Conservation (phyloP, 2,797 vertebrate genomes). For the Prunella strophiata region DNA sequence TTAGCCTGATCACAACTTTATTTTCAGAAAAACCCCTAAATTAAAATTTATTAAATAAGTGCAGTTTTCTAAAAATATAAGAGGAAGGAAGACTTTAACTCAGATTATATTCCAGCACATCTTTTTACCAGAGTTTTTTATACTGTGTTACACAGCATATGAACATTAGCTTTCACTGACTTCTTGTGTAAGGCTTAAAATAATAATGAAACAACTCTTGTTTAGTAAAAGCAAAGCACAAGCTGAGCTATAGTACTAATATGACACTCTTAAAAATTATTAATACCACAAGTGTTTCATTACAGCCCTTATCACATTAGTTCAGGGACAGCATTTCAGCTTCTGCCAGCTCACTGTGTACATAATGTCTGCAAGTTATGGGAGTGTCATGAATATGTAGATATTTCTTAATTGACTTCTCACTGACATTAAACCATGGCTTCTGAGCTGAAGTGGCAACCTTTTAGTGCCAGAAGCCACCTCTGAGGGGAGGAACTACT, state of each 20-base stretch:
- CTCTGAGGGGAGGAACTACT: neutral
- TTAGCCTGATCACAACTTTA: neutral
- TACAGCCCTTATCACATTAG: constrained; percentile 45
- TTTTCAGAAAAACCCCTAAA: neutral
- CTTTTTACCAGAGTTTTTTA: neutral
- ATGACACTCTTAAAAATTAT: constrained; percentile 28
- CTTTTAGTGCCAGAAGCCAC: neutral
- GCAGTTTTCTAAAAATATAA: neutral
- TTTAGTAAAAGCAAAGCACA: neutral
- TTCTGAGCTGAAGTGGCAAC: neutral
- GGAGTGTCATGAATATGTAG: constrained; percentile 47
- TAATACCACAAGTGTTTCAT: constrained; percentile 30
- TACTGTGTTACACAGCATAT: neutral
- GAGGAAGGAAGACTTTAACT: neutral
- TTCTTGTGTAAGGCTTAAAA: constrained; percentile 29
- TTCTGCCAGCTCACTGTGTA: constrained; percentile 2
- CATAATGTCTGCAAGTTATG: constrained; percentile 13
- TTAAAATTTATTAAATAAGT: neutral
- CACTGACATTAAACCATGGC: neutral
- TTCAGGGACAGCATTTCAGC: constrained; percentile 25
- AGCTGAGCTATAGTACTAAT: constrained; percentile 12
- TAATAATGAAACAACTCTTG: constrained; percentile 27
- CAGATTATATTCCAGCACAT: neutral
- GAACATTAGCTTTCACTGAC: neutral
- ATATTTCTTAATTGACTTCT: constrained; percentile 40